Evolutionary conservation across 2,888 invertebrate genomes (phyloP).

Genomic region (Anaspis maculata): DNA sequence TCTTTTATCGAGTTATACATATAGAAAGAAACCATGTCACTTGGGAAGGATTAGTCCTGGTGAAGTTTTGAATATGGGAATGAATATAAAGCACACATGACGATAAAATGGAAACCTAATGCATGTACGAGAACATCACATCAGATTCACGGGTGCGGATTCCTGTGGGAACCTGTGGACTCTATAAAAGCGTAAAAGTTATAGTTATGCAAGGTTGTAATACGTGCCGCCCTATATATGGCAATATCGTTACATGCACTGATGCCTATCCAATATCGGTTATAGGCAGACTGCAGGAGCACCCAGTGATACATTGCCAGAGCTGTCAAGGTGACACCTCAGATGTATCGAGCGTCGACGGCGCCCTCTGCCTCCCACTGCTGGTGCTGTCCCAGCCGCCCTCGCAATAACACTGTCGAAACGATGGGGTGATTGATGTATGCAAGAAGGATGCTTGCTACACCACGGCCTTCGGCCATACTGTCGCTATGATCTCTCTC

Average conservation of each 20-base stretch:
- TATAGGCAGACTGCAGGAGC: constrained; percentile 13
- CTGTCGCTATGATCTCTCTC: too few relatives aligned
- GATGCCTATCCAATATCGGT: constrained; percentile 26
- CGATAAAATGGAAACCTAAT: too few relatives aligned
- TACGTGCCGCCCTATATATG: constrained; percentile 8
- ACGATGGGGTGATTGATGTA: constrained; percentile 25
- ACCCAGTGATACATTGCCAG: constrained; percentile 33
- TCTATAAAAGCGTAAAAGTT: too few relatives aligned
- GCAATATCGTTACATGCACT: constrained; percentile 25
- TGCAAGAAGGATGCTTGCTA: constrained; percentile 25
- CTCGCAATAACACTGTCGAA: constrained; percentile 20
- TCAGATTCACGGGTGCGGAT: too few relatives aligned
- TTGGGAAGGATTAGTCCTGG: too few relatives aligned
- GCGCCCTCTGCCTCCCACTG: constrained; percentile 10
- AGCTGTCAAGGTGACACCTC: constrained; percentile 32
- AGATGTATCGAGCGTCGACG: constrained; percentile 29
- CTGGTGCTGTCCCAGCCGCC: constrained; percentile 11
- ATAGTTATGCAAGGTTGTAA: constrained; percentile 10
- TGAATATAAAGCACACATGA: too few relatives aligned
- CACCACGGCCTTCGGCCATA: not conserved
- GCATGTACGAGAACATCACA: too few relatives aligned
- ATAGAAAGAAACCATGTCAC: too few relatives aligned
- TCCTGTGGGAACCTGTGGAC: too few relatives aligned
- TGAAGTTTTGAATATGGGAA: too few relatives aligned
- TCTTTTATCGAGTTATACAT: too few relatives aligned